Conservation (phyloP, 2,888 invertebrate genomes). For the Phlogophora meticulosa region DNA sequence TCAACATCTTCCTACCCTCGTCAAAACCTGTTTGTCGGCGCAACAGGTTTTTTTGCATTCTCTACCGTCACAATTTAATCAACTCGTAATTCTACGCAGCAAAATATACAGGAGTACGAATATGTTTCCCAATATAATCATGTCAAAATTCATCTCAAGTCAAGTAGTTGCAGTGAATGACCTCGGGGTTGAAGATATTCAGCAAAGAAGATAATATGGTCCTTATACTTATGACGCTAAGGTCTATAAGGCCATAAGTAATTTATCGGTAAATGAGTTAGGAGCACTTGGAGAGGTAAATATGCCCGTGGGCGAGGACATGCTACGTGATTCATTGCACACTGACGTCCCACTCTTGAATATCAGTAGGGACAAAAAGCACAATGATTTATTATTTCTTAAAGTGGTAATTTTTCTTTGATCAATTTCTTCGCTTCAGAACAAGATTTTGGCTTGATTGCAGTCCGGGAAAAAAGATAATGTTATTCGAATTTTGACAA, state of each 20-base stretch:
- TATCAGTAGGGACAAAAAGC: conserved; percentile 70
- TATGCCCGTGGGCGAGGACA: conserved; percentile 84
- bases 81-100: conserved; percentile 5
- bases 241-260: conserved; percentile 68
- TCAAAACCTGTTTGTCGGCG: too few species aligned
- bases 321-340: conserved; percentile 83
- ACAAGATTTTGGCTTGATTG: conserved; percentile 57
- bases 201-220: conserved; percentile 57
- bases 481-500: conserved; percentile 43
- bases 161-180: conserved; percentile 80
- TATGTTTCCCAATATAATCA: conserved; percentile 67
- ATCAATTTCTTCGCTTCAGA: conserved; percentile 58
- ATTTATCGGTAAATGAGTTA: conserved; percentile 70
- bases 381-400: conserved; percentile 72
- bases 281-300: conserved; percentile 81
- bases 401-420: conserved; percentile 64
- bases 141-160: conserved; percentile 70
- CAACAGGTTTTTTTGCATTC: too few species aligned
- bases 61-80: conserved; percentile 22
- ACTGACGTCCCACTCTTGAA: conserved; percentile 79
- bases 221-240: conserved; percentile 70
- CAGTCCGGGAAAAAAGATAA: conserved; percentile 49
- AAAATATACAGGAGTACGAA: conserved; percentile 53
- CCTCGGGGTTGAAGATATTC: conserved; percentile 70
- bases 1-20: too few species aligned